Evolutionary conservation across 2,113 vertebrate species (phyloP).

Genomic region (Peucedramus taeniatus): DNA sequence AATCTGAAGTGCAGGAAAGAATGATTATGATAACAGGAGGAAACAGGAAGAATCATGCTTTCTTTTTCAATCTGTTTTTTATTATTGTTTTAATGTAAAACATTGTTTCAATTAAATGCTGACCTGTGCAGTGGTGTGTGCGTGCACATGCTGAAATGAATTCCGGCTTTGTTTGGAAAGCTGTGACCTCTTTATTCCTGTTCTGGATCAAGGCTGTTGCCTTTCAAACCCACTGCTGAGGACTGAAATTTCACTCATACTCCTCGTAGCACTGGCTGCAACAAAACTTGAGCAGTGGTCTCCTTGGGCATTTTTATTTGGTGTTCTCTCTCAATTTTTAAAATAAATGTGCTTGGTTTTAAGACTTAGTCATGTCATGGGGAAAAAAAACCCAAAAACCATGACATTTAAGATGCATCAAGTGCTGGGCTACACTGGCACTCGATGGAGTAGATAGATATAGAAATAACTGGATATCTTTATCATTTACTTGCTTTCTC

Average conservation of each 20-base stretch:
- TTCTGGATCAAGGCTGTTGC: slow-evolving; percentile 45
- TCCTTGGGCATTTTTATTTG: background rate
- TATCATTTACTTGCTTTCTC: background rate
- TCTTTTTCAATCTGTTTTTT: slow-evolving; percentile 70
- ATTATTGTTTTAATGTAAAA: slow-evolving; percentile 71
- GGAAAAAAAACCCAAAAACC: background rate
- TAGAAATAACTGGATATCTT: background rate
- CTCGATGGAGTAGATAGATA: background rate
- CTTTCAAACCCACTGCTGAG: slow-evolving; percentile 11
- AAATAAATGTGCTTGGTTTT: background rate
- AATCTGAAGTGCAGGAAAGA: slow-evolving; percentile 59
- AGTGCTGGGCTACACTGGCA: background rate
- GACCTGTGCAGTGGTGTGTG: slow-evolving; percentile 49
- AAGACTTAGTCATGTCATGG: background rate
- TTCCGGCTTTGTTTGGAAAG: slow-evolving; percentile 66
- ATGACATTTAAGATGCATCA: background rate
- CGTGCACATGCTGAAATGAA: slow-evolving; percentile 44
- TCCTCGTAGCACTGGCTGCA: background rate
- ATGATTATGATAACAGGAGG: slow-evolving; percentile 66
- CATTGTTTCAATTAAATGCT: slow-evolving; percentile 68
- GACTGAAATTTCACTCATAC: background rate
- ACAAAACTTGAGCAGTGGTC: background rate
- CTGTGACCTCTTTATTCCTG: slow-evolving; percentile 58
- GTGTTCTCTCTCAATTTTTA: background rate
- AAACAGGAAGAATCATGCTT: slow-evolving; percentile 71